phyloP scores from a whole-genome alignment of 2,797 vertebrate species.

The Synaphobranchus kaupii region DNA sequence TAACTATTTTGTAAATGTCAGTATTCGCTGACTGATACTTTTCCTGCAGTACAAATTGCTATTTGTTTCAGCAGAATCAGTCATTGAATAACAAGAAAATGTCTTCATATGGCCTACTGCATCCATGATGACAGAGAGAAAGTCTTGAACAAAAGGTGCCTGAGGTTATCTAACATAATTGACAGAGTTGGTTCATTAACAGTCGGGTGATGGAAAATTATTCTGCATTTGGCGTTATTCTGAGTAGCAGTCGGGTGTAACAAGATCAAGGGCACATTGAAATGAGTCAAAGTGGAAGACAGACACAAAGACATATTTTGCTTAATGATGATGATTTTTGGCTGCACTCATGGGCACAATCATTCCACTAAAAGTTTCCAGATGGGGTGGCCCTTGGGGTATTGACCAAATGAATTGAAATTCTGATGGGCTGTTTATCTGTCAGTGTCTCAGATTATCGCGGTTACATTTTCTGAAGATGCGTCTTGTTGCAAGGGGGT shows the following conservation, averaged over 20 bases:
- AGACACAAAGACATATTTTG: constrained; percentile 11
- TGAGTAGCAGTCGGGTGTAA: background rate
- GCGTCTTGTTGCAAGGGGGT: background rate
- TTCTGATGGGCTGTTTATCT: constrained; percentile 22
- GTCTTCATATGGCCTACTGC: background rate
- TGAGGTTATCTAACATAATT: background rate
- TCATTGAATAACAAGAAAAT: background rate
- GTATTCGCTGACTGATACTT: background rate
- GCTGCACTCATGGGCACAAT: background rate
- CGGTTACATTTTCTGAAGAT: background rate
- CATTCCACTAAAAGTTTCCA: constrained; percentile 19
- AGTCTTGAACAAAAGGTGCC: constrained; percentile 13
- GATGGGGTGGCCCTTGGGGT: constrained; percentile 8
- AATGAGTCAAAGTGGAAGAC: constrained; percentile 21
- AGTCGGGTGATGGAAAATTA: constrained; percentile 12
- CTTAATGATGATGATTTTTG: constrained; percentile 15
- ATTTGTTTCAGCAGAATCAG: background rate
- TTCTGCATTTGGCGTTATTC: constrained; percentile 9
- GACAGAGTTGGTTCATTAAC: constrained; percentile 25
- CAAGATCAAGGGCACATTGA: constrained; percentile 13
- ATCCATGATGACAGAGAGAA: background rate
- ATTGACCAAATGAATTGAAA: constrained; percentile 23
- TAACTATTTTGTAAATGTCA: background rate
- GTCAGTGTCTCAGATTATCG: constrained; percentile 9
- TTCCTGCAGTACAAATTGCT: background rate